Percentiles rank a stretch among this genome's conserved stretches.
Conservation (phyloP, 2,797 vertebrate genomes). For the Xenopus petersii region DNA sequence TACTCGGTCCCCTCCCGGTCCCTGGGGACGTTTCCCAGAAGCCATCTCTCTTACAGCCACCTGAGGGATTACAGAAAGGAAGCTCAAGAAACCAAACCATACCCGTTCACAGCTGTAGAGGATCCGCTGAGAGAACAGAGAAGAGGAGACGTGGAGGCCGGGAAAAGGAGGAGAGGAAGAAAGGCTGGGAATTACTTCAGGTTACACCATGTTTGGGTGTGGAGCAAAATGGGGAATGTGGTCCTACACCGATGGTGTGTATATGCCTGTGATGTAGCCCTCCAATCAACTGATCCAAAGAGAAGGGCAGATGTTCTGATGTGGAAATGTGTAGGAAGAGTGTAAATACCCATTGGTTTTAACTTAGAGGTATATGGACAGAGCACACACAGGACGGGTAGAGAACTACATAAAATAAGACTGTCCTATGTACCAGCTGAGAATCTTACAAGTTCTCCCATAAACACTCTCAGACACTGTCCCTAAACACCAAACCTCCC, state of each 20-base stretch:
- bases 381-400: too few species aligned
- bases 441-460: neutral
- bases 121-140: slow-evolving; percentile 68
- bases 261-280: too few species aligned
- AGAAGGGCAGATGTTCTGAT: too few species aligned
- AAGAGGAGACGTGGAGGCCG: slow-evolving; percentile 52
- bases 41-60: slow-evolving; percentile 42
- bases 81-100: slow-evolving; percentile 58
- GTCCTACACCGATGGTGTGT: too few species aligned
- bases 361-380: too few species aligned
- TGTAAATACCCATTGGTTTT: too few species aligned
- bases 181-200: slow-evolving; percentile 27
- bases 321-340: too few species aligned
- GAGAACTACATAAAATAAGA: too few species aligned
- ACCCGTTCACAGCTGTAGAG: slow-evolving; percentile 77
- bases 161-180: slow-evolving; percentile 55
- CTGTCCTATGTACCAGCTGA: too few species aligned
- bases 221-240: neutral
- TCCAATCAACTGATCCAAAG: too few species aligned
- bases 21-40: neutral
- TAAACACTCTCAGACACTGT: too few species aligned
- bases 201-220: slow-evolving; percentile 19
- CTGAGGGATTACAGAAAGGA: slow-evolving; percentile 36
- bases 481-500: too few species aligned
- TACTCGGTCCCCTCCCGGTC: neutral